Base-by-base conservation (phyloP, 2,888 invertebrate genomes). In the Tiphia femorata region DNA sequence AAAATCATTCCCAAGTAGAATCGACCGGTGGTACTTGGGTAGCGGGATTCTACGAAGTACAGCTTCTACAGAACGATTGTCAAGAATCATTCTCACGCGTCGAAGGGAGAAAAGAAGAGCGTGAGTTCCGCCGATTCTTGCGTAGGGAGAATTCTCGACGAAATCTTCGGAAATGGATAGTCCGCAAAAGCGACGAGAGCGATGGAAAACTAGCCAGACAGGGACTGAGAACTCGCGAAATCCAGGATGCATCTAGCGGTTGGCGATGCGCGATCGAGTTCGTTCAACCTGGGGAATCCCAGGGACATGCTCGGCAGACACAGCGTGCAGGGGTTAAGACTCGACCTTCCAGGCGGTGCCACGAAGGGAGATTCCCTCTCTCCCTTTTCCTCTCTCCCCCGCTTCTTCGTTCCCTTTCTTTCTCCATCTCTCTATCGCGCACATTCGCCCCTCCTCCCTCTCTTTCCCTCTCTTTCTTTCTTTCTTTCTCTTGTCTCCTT, bases 281-380 rank as follows among this genome's bases (percentile, higher is more conserved):
- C 75, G 67, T 79, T 79, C 77, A 76, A 77, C 77, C 70, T 66
- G 65, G 44, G 42, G 43, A 60, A 58, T 73, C 69, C 73, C 65
- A 67, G 70, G 66, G 73, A 70, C 72, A 64, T 68, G 63, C 67
- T 59, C 60, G 60, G 62, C 55, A 62, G 60, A 58, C 52, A 58
- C 58, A 60, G 49, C 51, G 59, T 33, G 58, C 72, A 60, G 65
- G 73, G 74, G 67, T 73, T 73, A 64, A 73, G 67, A 64, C 70
- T 67, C 76, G 75, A 74, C 73, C 74, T 73, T 72, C 75, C 65
- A 62, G 64, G 62, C 48, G 53, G 49, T 62, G 60, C 54, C 37
- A 27, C 23, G 46, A 60, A 64, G 59, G 62, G 56, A 58, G 53
- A 50, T 17, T 23, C 21, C 40, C 50, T 30, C 17, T 49, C 27